Evolutionary conservation across 92 coral and sea anemone species (phyloP), one percentile per base, ranked within the genome.

Genomic region (Montipora capitata): DNA sequence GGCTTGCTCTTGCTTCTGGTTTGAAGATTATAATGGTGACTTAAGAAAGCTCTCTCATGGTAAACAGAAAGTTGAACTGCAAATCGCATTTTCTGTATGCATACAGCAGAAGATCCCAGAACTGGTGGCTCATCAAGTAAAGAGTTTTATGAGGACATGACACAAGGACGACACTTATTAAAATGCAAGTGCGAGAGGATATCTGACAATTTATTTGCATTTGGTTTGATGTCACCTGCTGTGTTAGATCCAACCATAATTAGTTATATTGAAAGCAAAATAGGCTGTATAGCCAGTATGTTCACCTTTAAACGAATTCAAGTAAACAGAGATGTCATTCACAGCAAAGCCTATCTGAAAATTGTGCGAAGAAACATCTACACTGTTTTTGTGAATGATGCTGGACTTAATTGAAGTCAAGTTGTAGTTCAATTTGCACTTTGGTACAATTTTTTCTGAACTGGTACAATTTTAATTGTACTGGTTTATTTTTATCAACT

Each of bases 1-100:
- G 96, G 83, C 89, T 35, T 72, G 12, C 68, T 91, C 96, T 56
- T 94, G 97, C 83, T 94, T 91, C 63, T 94, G 97, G 91, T 94
- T 78, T 79, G 97, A 94, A 72, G 95, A 92, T 43, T 91, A 78
- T 20, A 88, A 94, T 85, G 95, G 95, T 14, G 91, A 94, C 43
- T 71, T 94, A 12, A 71, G 95, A 64, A 88, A 79, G 54, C 27
- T 94, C 7, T 91, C 91, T 66, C 96, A 94, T 91, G 95, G 97
- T 4, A 88, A 93, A 51, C 94, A 94, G 78, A 91, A 89, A 7
- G 90, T 94, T 17, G 91, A 94, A 59, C 83, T 88, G 45, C 97
- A 94, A 54, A 88, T 91, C 39, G 89, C 91, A 70, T 78, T 91
- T 52, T 85, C 93, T 57, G 89, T 94, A 52, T 91, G 97, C 20